phyloP scores from a whole-genome alignment of 1,140 invertebrate species.

The Drosophila hydei region DNA sequence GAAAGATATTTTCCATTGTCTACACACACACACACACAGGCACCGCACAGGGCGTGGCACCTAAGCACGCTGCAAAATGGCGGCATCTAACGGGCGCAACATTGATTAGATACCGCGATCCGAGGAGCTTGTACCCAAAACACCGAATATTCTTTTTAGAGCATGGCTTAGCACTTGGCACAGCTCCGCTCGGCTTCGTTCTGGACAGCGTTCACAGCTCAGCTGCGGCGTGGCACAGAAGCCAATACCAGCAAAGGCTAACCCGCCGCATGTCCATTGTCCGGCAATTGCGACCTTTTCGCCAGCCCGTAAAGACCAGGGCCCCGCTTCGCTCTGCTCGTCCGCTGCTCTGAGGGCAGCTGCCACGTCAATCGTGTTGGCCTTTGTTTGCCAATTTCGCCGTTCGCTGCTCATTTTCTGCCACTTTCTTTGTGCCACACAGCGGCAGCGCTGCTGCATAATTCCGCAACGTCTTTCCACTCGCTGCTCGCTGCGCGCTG shows the following conservation, averaged over 20 bases:
- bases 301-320: neutral
- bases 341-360: conserved; percentile 9
- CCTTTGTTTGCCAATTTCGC: conserved; percentile 71
- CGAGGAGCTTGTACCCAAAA: neutral
- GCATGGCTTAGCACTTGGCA: neutral
- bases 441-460: conserved; percentile 38
- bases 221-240: neutral
- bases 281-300: conserved; percentile 14
- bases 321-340: no score
- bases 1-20: conserved; percentile 80
- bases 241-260: neutral
- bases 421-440: conserved; percentile 48
- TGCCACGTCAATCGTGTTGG: conserved; percentile 39
- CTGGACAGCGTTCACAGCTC: neutral
- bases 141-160: neutral
- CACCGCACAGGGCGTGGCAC: conserved; percentile 1
- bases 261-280: conserved; percentile 24
- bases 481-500: conserved; percentile 5
- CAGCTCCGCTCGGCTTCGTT: neutral
- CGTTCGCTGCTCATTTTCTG: conserved; percentile 63
- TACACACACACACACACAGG: conserved; percentile 1
- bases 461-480: conserved; percentile 36
- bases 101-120: conserved; percentile 9
- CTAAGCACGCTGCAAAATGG: neutral
- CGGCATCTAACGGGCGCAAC: neutral